These are phyloP conservation scores for Phthorimaea operculella DNA, from an alignment of 1,140 invertebrate genomes.

Conservation along the genomic window DNA sequence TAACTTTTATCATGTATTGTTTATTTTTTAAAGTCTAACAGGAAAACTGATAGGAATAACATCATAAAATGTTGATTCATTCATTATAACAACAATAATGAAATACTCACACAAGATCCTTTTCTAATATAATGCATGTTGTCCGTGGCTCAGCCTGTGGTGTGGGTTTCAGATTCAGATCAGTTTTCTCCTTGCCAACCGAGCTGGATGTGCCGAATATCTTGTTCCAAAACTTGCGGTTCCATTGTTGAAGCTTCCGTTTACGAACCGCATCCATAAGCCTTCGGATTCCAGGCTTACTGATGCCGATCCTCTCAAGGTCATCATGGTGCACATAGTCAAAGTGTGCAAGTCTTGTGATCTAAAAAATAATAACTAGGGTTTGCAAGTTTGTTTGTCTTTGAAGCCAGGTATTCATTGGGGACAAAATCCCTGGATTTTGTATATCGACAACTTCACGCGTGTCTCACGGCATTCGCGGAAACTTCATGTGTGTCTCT, in stretches of 20 bases:
- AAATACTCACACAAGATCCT: slow-evolving; percentile 74
- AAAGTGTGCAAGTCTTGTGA: slow-evolving; percentile 92
- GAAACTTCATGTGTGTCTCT: too few relatives aligned
- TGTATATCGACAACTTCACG: too few relatives aligned
- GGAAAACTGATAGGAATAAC: too few relatives aligned
- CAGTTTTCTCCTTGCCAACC: slow-evolving; percentile 46
- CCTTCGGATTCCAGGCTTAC: slow-evolving; percentile 89
- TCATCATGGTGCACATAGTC: slow-evolving; percentile 95
- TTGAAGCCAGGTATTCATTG: too few relatives aligned
- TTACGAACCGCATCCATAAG: slow-evolving; percentile 93
- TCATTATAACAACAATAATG: slow-evolving; percentile 5
- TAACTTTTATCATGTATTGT: too few relatives aligned
- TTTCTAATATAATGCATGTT: slow-evolving; percentile 91
- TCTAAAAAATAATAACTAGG: slow-evolving; percentile 55
- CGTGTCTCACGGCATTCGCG: too few relatives aligned
- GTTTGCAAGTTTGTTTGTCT: too few relatives aligned
- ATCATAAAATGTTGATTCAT: background rate
- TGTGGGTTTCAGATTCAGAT: slow-evolving; percentile 32
- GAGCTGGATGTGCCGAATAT: slow-evolving; percentile 75
- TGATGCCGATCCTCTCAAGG: slow-evolving; percentile 93
- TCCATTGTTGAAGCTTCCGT: slow-evolving; percentile 82
- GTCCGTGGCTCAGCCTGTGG: slow-evolving; percentile 56
- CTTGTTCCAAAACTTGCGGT: slow-evolving; percentile 87
- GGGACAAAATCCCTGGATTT: too few relatives aligned
- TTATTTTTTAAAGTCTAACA: too few relatives aligned